These are phyloP conservation scores for Scaptomyza reducta DNA, from an alignment of 2,888 invertebrate genomes.

Conservation along the genomic window DNA sequence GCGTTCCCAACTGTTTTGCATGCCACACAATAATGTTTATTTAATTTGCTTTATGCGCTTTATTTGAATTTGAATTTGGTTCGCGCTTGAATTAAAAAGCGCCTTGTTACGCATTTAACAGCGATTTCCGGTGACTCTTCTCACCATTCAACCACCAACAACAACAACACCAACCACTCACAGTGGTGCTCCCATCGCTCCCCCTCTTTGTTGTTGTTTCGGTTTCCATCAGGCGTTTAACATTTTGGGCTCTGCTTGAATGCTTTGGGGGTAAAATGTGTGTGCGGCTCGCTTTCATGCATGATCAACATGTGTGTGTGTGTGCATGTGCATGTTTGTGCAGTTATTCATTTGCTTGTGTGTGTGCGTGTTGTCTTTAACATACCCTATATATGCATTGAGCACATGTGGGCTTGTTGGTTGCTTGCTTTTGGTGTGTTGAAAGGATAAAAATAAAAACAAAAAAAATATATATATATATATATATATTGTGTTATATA, in stretches of 20 bases:
- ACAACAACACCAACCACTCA: neutral
- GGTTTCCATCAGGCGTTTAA: conserved; percentile 30
- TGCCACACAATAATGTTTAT: conserved; percentile 74
- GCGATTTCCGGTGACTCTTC: conserved; percentile 64
- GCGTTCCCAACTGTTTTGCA: conserved; percentile 69
- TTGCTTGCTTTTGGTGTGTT: too few relatives aligned
- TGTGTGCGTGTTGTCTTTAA: too few relatives aligned
- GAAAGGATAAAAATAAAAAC: too few relatives aligned
- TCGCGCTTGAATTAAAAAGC: conserved; percentile 72
- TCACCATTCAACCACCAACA: conserved; percentile 3
- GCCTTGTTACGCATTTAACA: conserved; percentile 80
- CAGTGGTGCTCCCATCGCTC: neutral
- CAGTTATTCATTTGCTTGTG: conserved; percentile 14
- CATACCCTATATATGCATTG: too few relatives aligned
- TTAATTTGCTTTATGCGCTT: conserved; percentile 57
- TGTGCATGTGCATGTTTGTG: conserved; percentile 23
- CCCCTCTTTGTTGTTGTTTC: neutral
- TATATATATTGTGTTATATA: too few relatives aligned
- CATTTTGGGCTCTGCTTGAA: conserved; percentile 20
- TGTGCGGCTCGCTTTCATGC: conserved; percentile 66
- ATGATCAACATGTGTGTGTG: conserved; percentile 72
- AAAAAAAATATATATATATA: too few relatives aligned
- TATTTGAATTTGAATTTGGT: conserved; percentile 66
- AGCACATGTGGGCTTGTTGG: too few relatives aligned
- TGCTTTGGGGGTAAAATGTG: conserved; percentile 38